Conservation (phyloP, 2,888 invertebrate species). For the Trachelus stipa region DNA sequence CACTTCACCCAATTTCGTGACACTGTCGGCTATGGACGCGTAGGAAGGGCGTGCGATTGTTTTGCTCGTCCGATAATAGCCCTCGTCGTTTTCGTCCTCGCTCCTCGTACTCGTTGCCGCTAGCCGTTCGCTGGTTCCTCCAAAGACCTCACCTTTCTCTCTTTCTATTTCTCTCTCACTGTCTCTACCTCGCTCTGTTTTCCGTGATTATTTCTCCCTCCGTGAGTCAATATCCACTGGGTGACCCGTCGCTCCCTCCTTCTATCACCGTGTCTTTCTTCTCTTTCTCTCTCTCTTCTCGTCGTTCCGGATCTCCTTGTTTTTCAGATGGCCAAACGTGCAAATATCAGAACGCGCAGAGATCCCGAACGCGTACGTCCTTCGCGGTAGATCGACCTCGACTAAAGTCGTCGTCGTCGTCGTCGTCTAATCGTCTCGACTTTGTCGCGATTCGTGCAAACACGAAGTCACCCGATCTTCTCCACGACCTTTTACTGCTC, state of each 20-base stretch:
- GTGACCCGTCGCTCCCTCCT: constrained; percentile 1
- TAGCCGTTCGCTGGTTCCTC: not conserved
- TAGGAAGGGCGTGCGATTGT: not conserved
- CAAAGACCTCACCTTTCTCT: not conserved
- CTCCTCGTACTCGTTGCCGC: not conserved
- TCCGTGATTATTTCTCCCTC: constrained; percentile 7
- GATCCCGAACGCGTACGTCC: not conserved
- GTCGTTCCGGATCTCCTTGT: not conserved
- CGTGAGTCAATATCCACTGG: constrained; percentile 12
- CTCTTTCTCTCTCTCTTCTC: not conserved
- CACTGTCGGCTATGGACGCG: not conserved
- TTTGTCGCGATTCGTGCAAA: constrained; percentile 16
- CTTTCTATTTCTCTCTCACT: constrained; percentile 7
- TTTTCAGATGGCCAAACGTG: not conserved
- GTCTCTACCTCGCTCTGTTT: constrained; percentile 13
- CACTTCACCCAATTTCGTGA: not conserved
- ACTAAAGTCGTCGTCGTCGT: constrained; percentile 31
- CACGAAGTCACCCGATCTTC: constrained; percentile 24
- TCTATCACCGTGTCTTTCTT: constrained; percentile 7
- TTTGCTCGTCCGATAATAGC: not conserved
- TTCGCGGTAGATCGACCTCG: constrained; percentile 39
- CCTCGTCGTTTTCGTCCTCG: not conserved
- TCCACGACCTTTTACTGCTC: not conserved
- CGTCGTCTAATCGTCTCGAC: constrained; percentile 1
- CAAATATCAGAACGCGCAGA: not conserved